Evolutionary conservation across 2,888 invertebrate species (phyloP).

Genomic region (Acanthosepion esculentum): DNA sequence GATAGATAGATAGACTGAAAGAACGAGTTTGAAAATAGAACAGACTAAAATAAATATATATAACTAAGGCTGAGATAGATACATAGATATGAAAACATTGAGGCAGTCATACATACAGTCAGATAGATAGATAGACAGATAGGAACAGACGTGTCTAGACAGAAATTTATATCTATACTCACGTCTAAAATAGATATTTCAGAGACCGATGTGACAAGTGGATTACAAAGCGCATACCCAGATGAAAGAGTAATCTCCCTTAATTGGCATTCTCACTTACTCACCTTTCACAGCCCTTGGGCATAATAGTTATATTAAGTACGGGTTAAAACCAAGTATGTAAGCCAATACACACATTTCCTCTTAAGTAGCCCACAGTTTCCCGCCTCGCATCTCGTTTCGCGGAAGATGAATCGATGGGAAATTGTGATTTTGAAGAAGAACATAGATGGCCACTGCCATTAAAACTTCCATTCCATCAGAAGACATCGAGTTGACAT

Average conservation of each 20-base stretch:
- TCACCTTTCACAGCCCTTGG: not conserved
- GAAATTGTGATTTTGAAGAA: not conserved
- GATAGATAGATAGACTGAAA: not conserved
- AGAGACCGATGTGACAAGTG: not conserved
- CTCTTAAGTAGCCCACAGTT: not conserved
- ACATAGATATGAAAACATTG: too few species aligned
- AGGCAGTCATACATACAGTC: too few species aligned
- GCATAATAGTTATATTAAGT: not conserved
- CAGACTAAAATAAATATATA: too few species aligned
- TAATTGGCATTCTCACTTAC: not conserved
- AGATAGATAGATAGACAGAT: not conserved
- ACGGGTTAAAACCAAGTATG: not conserved
- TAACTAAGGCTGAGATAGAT: too few species aligned
- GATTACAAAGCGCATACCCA: not conserved
- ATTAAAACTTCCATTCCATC: too few species aligned
- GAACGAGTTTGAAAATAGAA: not conserved
- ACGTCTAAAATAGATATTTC: not conserved
- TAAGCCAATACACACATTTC: not conserved
- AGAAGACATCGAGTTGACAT: too few species aligned
- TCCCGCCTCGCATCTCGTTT: not conserved
- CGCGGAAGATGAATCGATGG: not conserved
- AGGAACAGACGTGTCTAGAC: fast-evolving
- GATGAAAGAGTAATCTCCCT: not conserved
- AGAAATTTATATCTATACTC: not conserved
- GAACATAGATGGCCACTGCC: too few species aligned